phyloP scores from a whole-genome alignment of 2,888 invertebrate species.

The Aromia moschata region DNA sequence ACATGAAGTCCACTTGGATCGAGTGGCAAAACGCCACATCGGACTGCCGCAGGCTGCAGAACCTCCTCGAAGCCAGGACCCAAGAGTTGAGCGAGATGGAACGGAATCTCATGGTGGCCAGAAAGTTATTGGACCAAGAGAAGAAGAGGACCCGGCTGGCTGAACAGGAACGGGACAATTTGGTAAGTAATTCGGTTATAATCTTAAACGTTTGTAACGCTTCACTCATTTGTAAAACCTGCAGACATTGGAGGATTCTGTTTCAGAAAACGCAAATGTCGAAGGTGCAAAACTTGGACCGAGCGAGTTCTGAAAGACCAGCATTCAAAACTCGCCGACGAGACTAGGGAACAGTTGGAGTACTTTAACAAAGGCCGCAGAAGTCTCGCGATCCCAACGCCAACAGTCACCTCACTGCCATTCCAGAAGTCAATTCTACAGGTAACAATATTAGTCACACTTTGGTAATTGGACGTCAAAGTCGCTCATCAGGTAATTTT shows the following conservation, averaged over 20 bases:
- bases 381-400: conserved; percentile 33
- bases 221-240: too few species aligned
- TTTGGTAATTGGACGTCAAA: conserved; percentile 5
- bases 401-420: conserved; percentile 64
- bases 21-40: conserved; percentile 76
- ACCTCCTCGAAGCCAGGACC: conserved; percentile 75
- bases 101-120: conserved; percentile 81
- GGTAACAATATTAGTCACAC: conserved; percentile 62
- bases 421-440: conserved; percentile 81
- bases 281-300: conserved; percentile 30
- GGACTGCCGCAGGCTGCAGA: conserved; percentile 76
- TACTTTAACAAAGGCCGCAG: conserved; percentile 71
- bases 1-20: conserved; percentile 76
- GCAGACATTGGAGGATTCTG: too few species aligned
- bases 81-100: conserved; percentile 79
- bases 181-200: conserved; percentile 27
- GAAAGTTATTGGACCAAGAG: conserved; percentile 83
- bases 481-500: conserved; percentile 3
- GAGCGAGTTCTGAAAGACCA: conserved; percentile 36
- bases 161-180: conserved; percentile 32
- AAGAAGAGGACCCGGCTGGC: conserved; percentile 68
- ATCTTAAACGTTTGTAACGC: too few species aligned
- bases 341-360: conserved; percentile 73
- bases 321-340: conserved; percentile 36
- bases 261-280: conserved; percentile 33